phyloP scores from a whole-genome alignment of 2,113 vertebrate genomes.

The Serinus canaria region DNA sequence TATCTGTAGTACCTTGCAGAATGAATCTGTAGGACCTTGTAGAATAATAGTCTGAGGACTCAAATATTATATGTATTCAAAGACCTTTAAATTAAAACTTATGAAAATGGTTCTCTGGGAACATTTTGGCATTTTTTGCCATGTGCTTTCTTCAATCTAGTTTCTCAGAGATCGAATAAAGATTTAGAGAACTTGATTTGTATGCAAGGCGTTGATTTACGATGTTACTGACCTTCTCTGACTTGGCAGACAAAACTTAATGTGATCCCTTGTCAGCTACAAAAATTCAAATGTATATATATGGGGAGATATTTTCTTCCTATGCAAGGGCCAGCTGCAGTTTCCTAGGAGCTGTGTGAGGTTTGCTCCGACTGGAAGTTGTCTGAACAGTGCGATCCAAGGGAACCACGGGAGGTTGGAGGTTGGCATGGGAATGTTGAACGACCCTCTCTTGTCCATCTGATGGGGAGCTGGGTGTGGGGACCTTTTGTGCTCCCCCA shows the following conservation, averaged over 20 bases:
- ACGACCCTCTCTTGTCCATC: accelerated
- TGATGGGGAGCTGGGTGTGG: accelerated
- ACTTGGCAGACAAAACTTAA: neutral
- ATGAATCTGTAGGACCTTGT: neutral
- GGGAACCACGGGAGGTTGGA: neutral
- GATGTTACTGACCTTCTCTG: neutral
- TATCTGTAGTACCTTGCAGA: neutral
- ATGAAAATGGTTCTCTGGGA: neutral
- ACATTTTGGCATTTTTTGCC: neutral
- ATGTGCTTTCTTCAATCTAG: neutral
- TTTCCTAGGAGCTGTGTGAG: neutral
- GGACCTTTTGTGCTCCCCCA: neutral
- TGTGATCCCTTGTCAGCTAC: neutral
- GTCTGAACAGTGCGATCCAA: neutral
- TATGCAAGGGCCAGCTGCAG: neutral
- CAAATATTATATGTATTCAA: neutral
- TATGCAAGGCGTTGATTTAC: neutral
- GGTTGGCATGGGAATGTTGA: neutral
- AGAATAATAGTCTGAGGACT: neutral
- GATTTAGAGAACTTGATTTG: neutral
- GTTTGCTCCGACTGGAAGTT: neutral
- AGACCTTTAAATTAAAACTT: neutral
- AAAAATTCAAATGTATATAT: neutral
- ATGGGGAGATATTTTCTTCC: neutral
- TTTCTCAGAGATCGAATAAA: neutral